Percentiles rank a stretch among this genome's conserved stretches.
These are phyloP conservation scores for Temnothorax longispinosus DNA, from an alignment of 1,140 invertebrate genomes.

Conservation along the genomic window DNA sequence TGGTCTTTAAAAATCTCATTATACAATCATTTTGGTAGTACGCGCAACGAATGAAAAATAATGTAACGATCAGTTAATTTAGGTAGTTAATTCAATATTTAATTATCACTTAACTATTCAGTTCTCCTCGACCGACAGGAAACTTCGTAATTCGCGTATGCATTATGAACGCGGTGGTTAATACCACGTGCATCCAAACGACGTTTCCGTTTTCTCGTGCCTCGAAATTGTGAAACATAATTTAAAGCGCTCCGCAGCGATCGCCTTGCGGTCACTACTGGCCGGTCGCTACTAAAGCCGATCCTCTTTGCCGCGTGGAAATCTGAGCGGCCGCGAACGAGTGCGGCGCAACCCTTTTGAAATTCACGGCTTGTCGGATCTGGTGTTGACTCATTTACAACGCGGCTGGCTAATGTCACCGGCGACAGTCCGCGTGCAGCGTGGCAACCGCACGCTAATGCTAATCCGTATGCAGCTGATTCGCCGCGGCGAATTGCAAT, in stretches of 20 bases:
- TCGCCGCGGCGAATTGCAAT: slow-evolving; percentile 23
- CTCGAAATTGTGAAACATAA: slow-evolving; percentile 36
- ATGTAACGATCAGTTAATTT: neutral
- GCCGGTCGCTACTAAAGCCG: neutral
- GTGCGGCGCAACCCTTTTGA: slow-evolving; percentile 4
- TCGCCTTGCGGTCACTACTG: slow-evolving; percentile 42
- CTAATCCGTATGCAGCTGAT: slow-evolving; percentile 35
- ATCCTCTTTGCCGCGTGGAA: slow-evolving; percentile 35
- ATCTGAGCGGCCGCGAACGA: slow-evolving; percentile 12
- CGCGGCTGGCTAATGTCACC: slow-evolving; percentile 42
- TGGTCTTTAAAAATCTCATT: neutral
- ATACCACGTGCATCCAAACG: neutral
- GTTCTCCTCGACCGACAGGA: neutral
- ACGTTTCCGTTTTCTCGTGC: slow-evolving; percentile 6
- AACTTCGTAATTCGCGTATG: slow-evolving; percentile 47
- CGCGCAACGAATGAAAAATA: neutral
- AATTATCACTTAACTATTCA: slow-evolving; percentile 20
- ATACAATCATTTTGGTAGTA: neutral
- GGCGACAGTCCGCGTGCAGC: slow-evolving; percentile 22
- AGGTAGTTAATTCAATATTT: neutral
- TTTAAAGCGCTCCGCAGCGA: slow-evolving; percentile 31
- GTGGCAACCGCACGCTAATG: slow-evolving; percentile 17
- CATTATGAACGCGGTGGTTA: slow-evolving; percentile 38
- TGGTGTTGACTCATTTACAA: slow-evolving; percentile 55
- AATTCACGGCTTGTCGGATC: slow-evolving; percentile 50